Evolutionary conservation across 2,888 invertebrate genomes (phyloP), one percentile per base, ranked within the genome.

Genomic region (Leptinotarsa rubiginosa): DNA sequence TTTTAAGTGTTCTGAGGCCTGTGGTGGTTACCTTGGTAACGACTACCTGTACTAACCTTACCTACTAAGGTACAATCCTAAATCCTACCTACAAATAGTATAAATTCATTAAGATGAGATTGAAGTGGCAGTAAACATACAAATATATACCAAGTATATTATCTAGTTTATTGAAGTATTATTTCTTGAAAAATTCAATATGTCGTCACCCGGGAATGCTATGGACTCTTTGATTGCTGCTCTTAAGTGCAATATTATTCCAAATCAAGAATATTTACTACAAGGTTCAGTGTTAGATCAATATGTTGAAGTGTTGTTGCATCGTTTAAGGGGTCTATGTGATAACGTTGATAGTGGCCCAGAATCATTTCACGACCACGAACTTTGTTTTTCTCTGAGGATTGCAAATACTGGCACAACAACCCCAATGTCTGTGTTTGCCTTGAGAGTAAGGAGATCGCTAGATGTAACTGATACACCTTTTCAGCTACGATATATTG

Each of bases 211-310:
- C 77, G 92, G 92, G 54, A 92, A 93, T 67, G 94, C 94, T 1
- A 92, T 94, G 81, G 95, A 95, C 81, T 94, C 93, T 62, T 88
- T 96, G 76, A 92, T 92, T 41, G 93, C 94, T 80, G 96, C 96
- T 4, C 84, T 96, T 47, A 94, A 93, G 84, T 94, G 93, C 52
- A 95, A 96, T 81, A 96, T 96, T 70, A 93, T 97, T 69, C 97
- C 97, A 0, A 96, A 97, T 86, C 96, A 97, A 86, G 98, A 98
- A 88, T 97, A 97, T 86, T 89, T 98, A 70, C 89, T 98, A 4
- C 95, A 98, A 90, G 98, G 98, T 4, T 97, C 97, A 18, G 96
- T 98, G 25, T 88, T 97, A 74, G 98, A 98, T 86, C 93, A 93
- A 18, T 95, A 96, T 47, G 96, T 97, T 10, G 97, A 97, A 86